phyloP scores from a whole-genome alignment of 2,888 invertebrate species.

The Heliconius cydno region DNA sequence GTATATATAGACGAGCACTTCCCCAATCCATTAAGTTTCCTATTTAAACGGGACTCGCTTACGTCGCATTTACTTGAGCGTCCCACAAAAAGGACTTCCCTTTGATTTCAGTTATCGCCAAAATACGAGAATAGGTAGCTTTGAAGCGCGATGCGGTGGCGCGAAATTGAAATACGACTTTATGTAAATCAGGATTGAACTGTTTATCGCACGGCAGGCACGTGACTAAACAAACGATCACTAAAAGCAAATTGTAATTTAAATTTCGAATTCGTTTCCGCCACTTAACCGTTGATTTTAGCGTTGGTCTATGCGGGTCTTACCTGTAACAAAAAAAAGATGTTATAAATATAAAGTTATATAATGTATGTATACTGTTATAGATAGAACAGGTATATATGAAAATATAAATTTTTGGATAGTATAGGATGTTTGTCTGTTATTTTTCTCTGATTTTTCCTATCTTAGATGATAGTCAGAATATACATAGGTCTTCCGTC shows the following conservation, averaged over 20 bases:
- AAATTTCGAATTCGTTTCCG: constrained; percentile 63
- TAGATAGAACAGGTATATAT: neutral
- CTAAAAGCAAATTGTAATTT: constrained; percentile 62
- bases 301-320: constrained; percentile 50
- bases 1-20: neutral
- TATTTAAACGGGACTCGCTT: constrained; percentile 10
- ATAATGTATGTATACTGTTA: neutral
- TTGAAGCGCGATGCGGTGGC: constrained; percentile 56
- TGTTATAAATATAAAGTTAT: neutral
- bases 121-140: constrained; percentile 56
- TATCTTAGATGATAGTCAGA: neutral
- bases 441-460: too few species aligned
- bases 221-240: constrained; percentile 69
- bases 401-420: too few species aligned
- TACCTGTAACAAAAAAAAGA: constrained; percentile 76
- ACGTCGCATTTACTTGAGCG: constrained; percentile 11
- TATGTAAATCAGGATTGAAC: constrained; percentile 70
- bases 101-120: constrained; percentile 69
- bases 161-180: constrained; percentile 73
- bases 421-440: too few species aligned
- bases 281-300: constrained; percentile 45
- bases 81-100: constrained; percentile 36
- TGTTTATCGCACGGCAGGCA: constrained; percentile 67
- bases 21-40: constrained; percentile 19
- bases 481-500: neutral